Conservation (phyloP, 2,113 vertebrate species). For the Danio rerio region DNA sequence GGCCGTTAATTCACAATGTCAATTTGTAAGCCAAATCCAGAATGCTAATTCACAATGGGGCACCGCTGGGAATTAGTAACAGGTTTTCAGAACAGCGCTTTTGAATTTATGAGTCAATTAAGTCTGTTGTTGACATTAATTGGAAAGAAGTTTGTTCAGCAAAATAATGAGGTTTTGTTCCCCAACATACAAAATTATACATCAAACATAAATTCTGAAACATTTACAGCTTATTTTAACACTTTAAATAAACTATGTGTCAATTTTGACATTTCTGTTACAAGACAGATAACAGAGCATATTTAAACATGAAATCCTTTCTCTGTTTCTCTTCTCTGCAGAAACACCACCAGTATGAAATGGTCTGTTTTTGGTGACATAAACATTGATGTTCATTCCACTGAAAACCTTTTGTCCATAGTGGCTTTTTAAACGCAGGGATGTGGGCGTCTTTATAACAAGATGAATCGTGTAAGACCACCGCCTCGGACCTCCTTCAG, state of each 20-base stretch:
- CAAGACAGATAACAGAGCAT: no score
- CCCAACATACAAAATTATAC: neutral
- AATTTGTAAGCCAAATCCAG: neutral
- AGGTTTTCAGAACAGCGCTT: neutral
- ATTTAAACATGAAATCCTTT: neutral
- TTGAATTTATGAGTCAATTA: constrained; percentile 4
- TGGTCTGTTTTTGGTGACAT: neutral
- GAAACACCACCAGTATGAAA: no score
- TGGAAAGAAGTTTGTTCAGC: neutral
- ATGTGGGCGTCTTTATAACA: constrained; percentile 70
- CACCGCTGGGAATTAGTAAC: neutral
- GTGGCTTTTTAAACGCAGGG: neutral
- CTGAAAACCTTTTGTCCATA: neutral
- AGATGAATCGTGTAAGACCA: constrained; percentile 78
- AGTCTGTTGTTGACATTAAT: neutral
- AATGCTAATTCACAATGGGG: neutral
- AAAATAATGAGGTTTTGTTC: neutral
- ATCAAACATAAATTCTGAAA: neutral
- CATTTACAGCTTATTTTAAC: neutral
- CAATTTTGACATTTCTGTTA: neutral
- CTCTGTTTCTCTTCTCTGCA: no score
- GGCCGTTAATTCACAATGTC: neutral
- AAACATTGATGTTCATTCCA: neutral
- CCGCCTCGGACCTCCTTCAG: constrained; percentile 82
- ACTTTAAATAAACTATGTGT: neutral